phyloP scores from a whole-genome alignment of 2,113 vertebrate genomes.

The Gila orcuttii region DNA sequence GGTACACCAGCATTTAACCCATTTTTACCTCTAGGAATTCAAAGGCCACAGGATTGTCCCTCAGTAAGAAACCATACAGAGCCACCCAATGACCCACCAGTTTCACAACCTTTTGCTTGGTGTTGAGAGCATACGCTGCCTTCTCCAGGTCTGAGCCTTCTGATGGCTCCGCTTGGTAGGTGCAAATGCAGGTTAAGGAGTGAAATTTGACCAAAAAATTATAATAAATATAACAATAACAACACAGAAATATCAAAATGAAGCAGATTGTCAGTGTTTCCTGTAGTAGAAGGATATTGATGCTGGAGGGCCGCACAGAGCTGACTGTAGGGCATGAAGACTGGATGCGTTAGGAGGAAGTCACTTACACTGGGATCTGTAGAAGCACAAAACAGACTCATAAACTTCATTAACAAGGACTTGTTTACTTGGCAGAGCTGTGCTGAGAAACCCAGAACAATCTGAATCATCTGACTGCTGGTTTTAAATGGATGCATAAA shows the following conservation, averaged over 20 bases:
- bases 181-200: constrained; percentile 80
- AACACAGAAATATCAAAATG: neutral
- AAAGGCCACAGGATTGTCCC: constrained; percentile 78
- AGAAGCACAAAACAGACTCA: constrained; percentile 47
- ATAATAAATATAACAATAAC: neutral
- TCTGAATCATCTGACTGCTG: constrained; percentile 42
- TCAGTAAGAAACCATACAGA: constrained; percentile 82
- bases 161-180: constrained; percentile 82
- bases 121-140: constrained; percentile 80
- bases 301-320: constrained; percentile 87
- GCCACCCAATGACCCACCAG: constrained; percentile 89
- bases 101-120: constrained; percentile 87
- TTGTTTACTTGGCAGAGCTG: constrained; percentile 18
- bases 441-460: constrained; percentile 1
- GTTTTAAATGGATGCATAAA: constrained; percentile 33
- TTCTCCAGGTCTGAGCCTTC: constrained; percentile 88
- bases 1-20: neutral
- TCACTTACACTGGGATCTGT: constrained; percentile 87
- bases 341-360: constrained; percentile 89
- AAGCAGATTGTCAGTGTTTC: neutral
- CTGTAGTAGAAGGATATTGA: constrained; percentile 85
- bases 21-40: constrained; percentile 86
- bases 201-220: no score
- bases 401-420: constrained; percentile 18
- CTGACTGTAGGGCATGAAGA: constrained; percentile 91